Evolutionary conservation across 2,797 vertebrate species (phyloP).

Genomic region (Mallotus villosus): DNA sequence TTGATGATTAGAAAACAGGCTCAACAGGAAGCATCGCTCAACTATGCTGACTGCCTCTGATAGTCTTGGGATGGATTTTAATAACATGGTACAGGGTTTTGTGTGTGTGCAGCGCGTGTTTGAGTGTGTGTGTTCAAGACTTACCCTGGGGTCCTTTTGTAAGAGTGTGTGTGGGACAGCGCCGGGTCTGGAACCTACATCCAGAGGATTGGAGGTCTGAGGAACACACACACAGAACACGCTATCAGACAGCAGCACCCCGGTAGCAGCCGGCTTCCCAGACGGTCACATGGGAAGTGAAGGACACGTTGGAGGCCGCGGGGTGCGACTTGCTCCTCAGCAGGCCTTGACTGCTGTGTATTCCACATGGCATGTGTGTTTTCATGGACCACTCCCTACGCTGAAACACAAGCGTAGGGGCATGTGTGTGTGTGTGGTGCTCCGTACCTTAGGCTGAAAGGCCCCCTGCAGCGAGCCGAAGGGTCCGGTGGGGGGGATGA

Average conservation of each 20-base stretch:
- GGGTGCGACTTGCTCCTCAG: not conserved
- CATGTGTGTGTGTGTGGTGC: not conserved
- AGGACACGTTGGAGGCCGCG: too few species aligned
- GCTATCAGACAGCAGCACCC: not conserved
- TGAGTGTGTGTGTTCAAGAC: slow-evolving; percentile 39
- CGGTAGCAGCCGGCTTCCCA: not conserved
- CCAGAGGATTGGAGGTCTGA: slow-evolving; percentile 94
- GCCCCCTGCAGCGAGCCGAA: slow-evolving; percentile 98
- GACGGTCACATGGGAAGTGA: not conserved
- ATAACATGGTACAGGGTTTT: not conserved
- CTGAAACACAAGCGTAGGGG: not conserved
- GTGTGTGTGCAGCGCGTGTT: slow-evolving; percentile 4
- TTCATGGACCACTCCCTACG: not conserved
- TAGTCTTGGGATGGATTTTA: not conserved
- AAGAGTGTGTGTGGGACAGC: slow-evolving; percentile 92
- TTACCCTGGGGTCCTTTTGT: slow-evolving; percentile 97
- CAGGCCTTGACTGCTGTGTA: not conserved
- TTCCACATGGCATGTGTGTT: not conserved
- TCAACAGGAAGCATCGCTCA: too few species aligned
- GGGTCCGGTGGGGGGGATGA: slow-evolving; percentile 95
- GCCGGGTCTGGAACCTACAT: slow-evolving; percentile 90
- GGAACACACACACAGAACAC: slow-evolving; percentile 31
- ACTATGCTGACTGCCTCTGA: not conserved
- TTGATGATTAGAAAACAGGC: not conserved
- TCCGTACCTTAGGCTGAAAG: slow-evolving; percentile 94